Conservation (phyloP, 2,888 invertebrate species). For the Sabellastarte sp. region DNA sequence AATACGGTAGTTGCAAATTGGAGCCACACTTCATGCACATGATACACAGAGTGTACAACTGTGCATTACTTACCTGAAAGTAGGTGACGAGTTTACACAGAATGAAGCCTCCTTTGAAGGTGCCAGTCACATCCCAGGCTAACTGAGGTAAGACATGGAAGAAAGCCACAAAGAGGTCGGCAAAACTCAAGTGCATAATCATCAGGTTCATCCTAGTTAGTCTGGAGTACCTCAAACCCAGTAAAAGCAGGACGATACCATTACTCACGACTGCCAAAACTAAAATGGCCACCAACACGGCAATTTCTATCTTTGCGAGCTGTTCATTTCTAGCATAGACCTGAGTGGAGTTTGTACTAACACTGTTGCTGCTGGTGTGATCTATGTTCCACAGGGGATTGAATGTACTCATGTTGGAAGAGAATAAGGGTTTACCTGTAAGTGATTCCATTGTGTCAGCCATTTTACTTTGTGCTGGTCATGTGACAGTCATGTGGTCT, state of each 20-base stretch:
- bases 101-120: slow-evolving; percentile 60
- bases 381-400: no score
- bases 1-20: no score
- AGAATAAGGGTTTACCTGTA: no score
- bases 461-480: no score
- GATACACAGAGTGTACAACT: no score
- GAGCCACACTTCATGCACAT: no score
- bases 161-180: slow-evolving; percentile 71
- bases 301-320: slow-evolving; percentile 67
- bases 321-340: no score
- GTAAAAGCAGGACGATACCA: neutral
- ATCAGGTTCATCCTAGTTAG: slow-evolving; percentile 71
- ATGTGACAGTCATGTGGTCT: no score
- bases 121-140: slow-evolving; percentile 45
- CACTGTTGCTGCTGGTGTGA: no score
- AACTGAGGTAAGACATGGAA: slow-evolving; percentile 67
- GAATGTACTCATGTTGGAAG: no score
- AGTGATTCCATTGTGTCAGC: no score
- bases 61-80: slow-evolving; percentile 63
- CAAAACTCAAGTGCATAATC: slow-evolving; percentile 71
- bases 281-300: slow-evolving; percentile 65
- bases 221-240: slow-evolving; percentile 46
- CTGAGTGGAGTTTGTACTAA: no score
- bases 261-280: slow-evolving; percentile 65
- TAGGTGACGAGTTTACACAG: slow-evolving; percentile 65